A percentile compares a stretch with the other conserved stretches of the same genome.
Evolutionary conservation across 2,113 vertebrate species (phyloP).

Genomic region (Dryoscopus gambensis): DNA sequence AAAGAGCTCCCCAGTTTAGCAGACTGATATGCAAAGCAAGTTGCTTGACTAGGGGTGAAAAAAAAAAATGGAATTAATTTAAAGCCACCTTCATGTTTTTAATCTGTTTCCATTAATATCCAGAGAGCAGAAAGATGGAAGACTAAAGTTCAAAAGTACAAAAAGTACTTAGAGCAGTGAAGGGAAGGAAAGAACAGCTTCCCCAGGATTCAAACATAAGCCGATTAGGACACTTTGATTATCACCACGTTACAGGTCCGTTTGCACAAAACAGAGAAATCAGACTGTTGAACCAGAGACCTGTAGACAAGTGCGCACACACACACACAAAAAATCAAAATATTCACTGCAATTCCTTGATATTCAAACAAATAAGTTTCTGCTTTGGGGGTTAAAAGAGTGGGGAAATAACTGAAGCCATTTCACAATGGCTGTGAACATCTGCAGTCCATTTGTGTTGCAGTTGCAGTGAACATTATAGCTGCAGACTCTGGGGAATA

Average conservation of each 20-base stretch:
- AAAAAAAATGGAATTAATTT: neutral
- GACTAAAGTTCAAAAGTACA: constrained; percentile 49
- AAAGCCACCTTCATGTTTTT: constrained; percentile 21
- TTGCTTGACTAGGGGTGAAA: neutral
- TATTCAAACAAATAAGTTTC: neutral
- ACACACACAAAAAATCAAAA: neutral
- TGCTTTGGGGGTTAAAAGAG: neutral
- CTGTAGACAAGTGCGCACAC: neutral
- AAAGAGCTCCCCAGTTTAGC: neutral
- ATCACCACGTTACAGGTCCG: neutral
- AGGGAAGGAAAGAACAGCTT: neutral
- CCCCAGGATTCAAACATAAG: neutral
- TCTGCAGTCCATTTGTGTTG: constrained; percentile 31
- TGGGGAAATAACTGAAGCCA: neutral
- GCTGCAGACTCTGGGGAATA: constrained; percentile 18
- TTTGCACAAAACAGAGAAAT: neutral
- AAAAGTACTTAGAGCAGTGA: constrained; percentile 31
- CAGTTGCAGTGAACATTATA: constrained; percentile 35
- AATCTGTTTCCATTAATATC: constrained; percentile 42
- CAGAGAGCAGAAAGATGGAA: constrained; percentile 28
- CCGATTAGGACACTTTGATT: constrained; percentile 32
- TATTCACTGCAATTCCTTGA: neutral
- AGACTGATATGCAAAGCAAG: neutral
- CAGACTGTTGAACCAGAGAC: neutral
- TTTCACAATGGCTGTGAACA: constrained; percentile 33